A percentile compares a stretch with the other conserved stretches of the same genome.
Evolutionary conservation across 2,888 invertebrate genomes (phyloP).

Genomic region (Agrenia bidenticulata): DNA sequence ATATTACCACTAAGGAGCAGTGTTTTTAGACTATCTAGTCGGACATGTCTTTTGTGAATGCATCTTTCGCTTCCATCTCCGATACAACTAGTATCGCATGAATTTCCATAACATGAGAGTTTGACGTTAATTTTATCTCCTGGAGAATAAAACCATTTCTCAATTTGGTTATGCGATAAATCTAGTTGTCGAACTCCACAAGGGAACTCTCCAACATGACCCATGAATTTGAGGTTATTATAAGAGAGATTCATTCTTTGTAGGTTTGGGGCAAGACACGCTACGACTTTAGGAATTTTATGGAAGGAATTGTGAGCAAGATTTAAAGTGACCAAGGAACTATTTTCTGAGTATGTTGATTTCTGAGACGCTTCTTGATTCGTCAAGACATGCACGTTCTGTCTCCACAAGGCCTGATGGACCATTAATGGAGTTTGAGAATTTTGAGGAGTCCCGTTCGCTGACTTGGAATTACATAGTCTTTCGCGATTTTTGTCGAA

Average conservation of each 20-base stretch:
- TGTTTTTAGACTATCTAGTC: constrained; percentile 78
- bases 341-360: constrained; percentile 24
- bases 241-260: constrained; percentile 87
- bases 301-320: constrained; percentile 88
- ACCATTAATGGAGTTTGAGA: constrained; percentile 37
- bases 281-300: constrained; percentile 80
- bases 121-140: constrained; percentile 37
- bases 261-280: constrained; percentile 85
- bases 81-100: constrained; percentile 59
- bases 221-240: constrained; percentile 71
- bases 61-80: constrained; percentile 58
- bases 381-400: constrained; percentile 43
- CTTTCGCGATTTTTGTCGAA: constrained; percentile 47
- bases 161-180: constrained; percentile 86
- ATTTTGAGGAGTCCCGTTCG: constrained; percentile 12
- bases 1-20: constrained; percentile 83
- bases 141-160: constrained; percentile 66
- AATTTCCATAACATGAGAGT: constrained; percentile 59
- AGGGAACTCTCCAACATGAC: constrained; percentile 86
- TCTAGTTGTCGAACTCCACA: constrained; percentile 86
- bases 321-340: constrained; percentile 62
- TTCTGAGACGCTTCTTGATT: constrained; percentile 45
- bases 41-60: constrained; percentile 76
- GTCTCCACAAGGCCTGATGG: constrained; percentile 49
- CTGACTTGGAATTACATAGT: constrained; percentile 28